Percentiles rank a stretch among this genome's conserved stretches.
Conservation (phyloP, 2,797 vertebrate species). For the Streptopelia turtur region DNA sequence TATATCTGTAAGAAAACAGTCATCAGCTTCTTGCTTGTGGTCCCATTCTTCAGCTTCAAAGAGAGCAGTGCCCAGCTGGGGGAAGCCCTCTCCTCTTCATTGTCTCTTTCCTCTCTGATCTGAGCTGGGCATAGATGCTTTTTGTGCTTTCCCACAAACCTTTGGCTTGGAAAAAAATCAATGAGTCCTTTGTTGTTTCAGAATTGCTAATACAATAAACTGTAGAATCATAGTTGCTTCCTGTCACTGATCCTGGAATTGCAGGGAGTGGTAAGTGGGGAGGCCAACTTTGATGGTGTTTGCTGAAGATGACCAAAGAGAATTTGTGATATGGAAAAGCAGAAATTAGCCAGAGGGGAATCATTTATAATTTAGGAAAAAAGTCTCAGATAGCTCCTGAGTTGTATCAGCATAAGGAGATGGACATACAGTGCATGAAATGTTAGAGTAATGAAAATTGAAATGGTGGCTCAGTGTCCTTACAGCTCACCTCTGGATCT, state of each 20-base stretch:
- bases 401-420: neutral
- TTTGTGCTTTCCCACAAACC: neutral
- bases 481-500: neutral
- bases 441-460: neutral
- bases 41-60: slow-evolving; percentile 16
- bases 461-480: neutral
- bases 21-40: neutral
- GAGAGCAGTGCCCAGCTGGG: neutral
- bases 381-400: too few relatives aligned
- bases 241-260: neutral
- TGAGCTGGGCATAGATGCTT: neutral
- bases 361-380: slow-evolving; percentile 69
- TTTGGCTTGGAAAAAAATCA: slow-evolving; percentile 47
- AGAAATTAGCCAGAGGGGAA: slow-evolving; percentile 32
- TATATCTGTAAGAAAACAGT: neutral
- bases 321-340: slow-evolving; percentile 50
- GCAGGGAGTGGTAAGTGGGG: slow-evolving; percentile 18
- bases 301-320: slow-evolving; percentile 68
- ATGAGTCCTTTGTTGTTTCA: slow-evolving; percentile 36
- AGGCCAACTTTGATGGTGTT: slow-evolving; percentile 59
- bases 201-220: slow-evolving; percentile 39
- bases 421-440: neutral
- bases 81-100: neutral
- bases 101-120: neutral
- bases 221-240: neutral